phyloP scores from a whole-genome alignment of 2,888 invertebrate genomes.

The Acanthosoma haemorrhoidale region DNA sequence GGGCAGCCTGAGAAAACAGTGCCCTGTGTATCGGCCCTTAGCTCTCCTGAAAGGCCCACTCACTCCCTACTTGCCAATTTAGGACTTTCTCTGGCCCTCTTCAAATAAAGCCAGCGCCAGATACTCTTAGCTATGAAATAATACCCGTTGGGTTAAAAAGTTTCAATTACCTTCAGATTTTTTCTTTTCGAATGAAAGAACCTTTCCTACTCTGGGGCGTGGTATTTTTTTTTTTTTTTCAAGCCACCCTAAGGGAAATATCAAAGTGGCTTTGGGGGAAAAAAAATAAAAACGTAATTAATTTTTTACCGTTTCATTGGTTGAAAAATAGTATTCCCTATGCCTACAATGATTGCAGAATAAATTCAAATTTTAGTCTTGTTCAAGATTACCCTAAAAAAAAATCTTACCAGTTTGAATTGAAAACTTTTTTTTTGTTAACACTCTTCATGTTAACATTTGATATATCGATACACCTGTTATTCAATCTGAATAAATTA shows the following conservation, averaged over 20 bases:
- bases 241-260: background rate
- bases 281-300: background rate
- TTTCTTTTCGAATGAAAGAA: background rate
- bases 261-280: background rate
- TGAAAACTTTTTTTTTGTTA: too few species aligned
- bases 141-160: background rate
- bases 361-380: too few species aligned
- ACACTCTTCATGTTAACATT: too few species aligned
- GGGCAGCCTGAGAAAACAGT: background rate
- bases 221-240: background rate
- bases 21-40: background rate
- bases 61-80: constrained; percentile 3
- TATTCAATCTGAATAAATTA: too few species aligned
- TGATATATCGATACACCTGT: too few species aligned
- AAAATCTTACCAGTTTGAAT: too few species aligned
- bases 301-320: background rate
- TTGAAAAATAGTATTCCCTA: too few species aligned
- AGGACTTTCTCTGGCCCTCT: background rate
- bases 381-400: too few species aligned
- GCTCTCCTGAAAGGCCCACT: too few species aligned
- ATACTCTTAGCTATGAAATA: too few species aligned
- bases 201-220: background rate
- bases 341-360: too few species aligned
- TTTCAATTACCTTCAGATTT: constrained; percentile 14
- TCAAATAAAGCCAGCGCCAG: background rate